Conservation (phyloP, 2,888 invertebrate genomes). For the Athalia cordata region DNA sequence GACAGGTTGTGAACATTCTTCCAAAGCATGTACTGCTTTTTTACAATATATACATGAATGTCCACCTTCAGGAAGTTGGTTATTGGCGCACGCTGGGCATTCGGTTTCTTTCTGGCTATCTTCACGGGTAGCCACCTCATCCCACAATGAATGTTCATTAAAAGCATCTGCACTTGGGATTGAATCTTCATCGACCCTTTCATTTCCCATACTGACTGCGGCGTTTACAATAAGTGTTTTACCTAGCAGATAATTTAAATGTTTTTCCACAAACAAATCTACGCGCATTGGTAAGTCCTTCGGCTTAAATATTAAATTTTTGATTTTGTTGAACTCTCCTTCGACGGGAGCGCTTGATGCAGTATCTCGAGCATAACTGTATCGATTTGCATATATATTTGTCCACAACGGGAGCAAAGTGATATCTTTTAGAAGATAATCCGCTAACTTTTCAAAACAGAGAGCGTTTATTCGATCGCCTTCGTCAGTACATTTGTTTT, state of each 20-base stretch:
- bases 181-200: conserved; percentile 11
- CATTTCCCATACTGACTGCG: conserved; percentile 11
- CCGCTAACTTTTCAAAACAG: conserved; percentile 25
- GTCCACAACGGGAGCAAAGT: conserved; percentile 49
- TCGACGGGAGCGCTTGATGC: conserved; percentile 48
- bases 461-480: conserved; percentile 13
- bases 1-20: conserved; percentile 12
- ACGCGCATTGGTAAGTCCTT: conserved; percentile 40
- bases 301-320: conserved; percentile 45
- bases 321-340: conserved; percentile 47
- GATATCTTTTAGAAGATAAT: conserved; percentile 29
- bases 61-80: conserved; percentile 16
- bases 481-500: not conserved
- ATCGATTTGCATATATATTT: conserved; percentile 44
- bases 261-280: conserved; percentile 47
- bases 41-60: conserved; percentile 23
- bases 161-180: not conserved
- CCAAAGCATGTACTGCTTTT: conserved; percentile 18
- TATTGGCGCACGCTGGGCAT: conserved; percentile 13
- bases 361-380: conserved; percentile 48
- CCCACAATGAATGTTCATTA: conserved; percentile 8
- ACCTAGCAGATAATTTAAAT: conserved; percentile 39
- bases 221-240: conserved; percentile 13
- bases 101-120: not conserved
- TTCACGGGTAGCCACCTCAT: conserved; percentile 11